Evolutionary conservation across 1,140 invertebrate species (phyloP).

Genomic region (Ladona fulva): DNA sequence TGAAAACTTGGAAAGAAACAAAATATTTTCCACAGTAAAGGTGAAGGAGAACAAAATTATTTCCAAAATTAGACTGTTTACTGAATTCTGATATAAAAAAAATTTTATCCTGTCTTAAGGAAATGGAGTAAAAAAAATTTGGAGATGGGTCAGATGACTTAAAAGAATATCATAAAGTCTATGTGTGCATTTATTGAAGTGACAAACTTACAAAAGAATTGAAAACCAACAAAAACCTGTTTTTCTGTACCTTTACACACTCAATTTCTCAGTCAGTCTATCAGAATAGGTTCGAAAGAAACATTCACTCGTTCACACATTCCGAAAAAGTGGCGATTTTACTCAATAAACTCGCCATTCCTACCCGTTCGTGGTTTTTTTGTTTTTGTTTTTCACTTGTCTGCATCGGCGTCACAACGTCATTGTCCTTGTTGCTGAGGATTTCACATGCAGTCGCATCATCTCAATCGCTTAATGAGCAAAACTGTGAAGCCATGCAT

Average conservation of each 20-base stretch:
- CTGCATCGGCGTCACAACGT: neutral
- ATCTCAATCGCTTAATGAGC: conserved; percentile 18
- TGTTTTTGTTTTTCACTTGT: neutral
- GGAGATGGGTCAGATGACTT: too few species aligned
- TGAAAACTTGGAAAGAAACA: too few species aligned
- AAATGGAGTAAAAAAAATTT: too few species aligned
- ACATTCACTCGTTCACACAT: neutral
- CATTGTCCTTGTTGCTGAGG: neutral
- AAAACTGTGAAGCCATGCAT: conserved; percentile 20
- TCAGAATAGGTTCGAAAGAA: too few species aligned
- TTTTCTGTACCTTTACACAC: neutral
- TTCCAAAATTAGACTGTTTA: too few species aligned
- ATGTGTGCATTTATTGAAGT: neutral
- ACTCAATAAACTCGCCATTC: neutral
- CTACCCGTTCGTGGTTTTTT: neutral
- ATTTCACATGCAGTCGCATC: neutral
- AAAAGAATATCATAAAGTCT: neutral
- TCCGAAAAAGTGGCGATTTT: neutral
- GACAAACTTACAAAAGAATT: neutral
- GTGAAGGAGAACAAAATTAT: too few species aligned
- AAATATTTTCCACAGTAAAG: too few species aligned
- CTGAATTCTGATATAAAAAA: too few species aligned
- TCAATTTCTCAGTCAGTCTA: neutral
- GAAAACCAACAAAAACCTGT: neutral
- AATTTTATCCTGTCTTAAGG: too few species aligned